These are phyloP conservation scores for Sapajus apella DNA, from an alignment of 2,113 vertebrate genomes.

Conservation along the genomic window DNA sequence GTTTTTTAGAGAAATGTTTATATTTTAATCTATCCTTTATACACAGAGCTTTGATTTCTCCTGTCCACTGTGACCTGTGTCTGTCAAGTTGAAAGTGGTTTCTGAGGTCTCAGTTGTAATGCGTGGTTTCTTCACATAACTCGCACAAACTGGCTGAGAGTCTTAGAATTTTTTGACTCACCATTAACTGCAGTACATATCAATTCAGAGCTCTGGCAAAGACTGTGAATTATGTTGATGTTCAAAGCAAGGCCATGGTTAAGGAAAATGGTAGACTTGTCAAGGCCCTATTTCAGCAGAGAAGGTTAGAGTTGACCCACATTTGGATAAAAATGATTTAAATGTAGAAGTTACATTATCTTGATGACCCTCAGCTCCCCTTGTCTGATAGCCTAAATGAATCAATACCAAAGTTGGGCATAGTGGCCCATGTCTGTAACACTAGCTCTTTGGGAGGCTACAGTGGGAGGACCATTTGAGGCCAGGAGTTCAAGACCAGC, in stretches of 20 bases:
- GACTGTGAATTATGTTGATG: not conserved
- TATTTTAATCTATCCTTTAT: not conserved
- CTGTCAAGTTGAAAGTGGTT: not conserved
- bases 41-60: not conserved
- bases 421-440: no score
- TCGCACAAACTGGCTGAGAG: not conserved
- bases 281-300: not conserved
- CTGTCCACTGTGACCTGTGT: not conserved
- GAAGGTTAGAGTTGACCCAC: not conserved
- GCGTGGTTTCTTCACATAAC: rapidly evolving
- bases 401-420: not conserved
- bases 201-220: not conserved
- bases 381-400: not conserved
- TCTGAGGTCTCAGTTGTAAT: not conserved
- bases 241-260: not conserved
- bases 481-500: no score
- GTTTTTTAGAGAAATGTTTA: not conserved
- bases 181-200: not conserved
- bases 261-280: not conserved
- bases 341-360: not conserved
- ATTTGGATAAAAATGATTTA: not conserved
- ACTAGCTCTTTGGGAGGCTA: no score
- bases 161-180: not conserved
- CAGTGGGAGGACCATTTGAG: no score
- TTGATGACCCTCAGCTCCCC: not conserved